These are phyloP conservation scores for Stomorhina lunata DNA, from an alignment of 2,888 invertebrate genomes.

Conservation along the genomic window DNA sequence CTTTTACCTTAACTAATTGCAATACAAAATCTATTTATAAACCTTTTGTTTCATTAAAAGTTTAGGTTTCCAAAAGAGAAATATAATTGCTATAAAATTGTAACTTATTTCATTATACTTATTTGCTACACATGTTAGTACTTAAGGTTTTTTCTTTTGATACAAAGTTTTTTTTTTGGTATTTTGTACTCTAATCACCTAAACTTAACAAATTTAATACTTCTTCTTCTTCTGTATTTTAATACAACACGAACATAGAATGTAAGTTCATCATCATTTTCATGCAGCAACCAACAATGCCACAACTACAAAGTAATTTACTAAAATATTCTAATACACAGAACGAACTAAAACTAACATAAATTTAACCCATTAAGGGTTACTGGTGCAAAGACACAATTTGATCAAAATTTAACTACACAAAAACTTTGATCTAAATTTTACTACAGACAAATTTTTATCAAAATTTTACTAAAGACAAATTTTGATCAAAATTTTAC, in stretches of 20 bases:
- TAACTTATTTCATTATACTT: not conserved
- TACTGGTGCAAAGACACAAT: no score
- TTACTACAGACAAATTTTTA: no score
- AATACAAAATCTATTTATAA: not conserved
- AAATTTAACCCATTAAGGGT: no score
- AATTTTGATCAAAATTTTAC: no score
- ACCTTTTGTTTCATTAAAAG: slow-evolving; percentile 26
- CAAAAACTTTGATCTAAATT: no score
- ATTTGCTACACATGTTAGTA: not conserved
- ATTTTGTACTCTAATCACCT: slow-evolving; percentile 38
- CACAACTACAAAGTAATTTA: slow-evolving; percentile 38
- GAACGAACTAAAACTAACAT: not conserved
- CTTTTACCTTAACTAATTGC: slow-evolving; percentile 16
- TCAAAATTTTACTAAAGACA: no score
- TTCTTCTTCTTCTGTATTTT: slow-evolving; percentile 37
- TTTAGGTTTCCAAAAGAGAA: not conserved
- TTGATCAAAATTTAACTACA: no score
- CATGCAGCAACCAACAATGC: slow-evolving; percentile 23
- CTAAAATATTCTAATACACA: slow-evolving; percentile 27
- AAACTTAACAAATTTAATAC: slow-evolving; percentile 47
- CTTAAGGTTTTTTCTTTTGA: not conserved
- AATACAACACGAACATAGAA: slow-evolving; percentile 12
- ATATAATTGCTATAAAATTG: not conserved
- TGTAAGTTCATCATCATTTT: slow-evolving; percentile 53
- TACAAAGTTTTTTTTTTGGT: slow-evolving; percentile 1